phyloP scores from a whole-genome alignment of 2,113 vertebrate species.

The Noctilio leporinus region DNA sequence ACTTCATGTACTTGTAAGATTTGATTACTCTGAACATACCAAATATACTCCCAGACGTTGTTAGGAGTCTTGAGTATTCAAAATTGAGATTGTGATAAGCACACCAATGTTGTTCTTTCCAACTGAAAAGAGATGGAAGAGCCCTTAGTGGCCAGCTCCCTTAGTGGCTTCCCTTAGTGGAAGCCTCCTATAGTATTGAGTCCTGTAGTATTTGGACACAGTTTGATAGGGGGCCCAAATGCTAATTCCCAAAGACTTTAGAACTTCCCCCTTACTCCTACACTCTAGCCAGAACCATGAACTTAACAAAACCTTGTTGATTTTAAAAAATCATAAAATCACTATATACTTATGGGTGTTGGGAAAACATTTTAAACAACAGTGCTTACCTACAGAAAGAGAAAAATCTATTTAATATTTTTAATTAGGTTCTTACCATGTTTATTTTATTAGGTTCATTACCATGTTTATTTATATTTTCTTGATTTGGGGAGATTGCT shows the following conservation, averaged over 20 bases:
- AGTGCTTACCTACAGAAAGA: not conserved
- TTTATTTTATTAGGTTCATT: no score
- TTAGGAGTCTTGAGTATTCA: not conserved
- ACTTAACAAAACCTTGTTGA: not conserved
- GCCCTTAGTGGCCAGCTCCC: not conserved
- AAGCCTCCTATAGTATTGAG: not conserved
- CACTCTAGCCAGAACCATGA: not conserved
- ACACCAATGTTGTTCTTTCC: not conserved
- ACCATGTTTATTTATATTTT: not conserved
- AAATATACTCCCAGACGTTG: not conserved
- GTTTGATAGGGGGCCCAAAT: not conserved
- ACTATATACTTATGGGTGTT: not conserved
- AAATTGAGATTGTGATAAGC: not conserved
- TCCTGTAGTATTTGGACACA: not conserved
- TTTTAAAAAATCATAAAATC: constrained; percentile 3
- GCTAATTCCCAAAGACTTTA: not conserved
- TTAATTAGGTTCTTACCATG: not conserved
- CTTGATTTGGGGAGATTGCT: not conserved
- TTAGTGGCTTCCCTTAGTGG: no score
- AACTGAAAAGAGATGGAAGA: not conserved
- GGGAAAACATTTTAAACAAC: not conserved
- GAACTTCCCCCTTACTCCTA: not conserved
- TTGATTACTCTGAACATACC: not conserved
- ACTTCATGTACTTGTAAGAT: not conserved
- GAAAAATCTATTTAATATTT: not conserved